Percentiles rank a stretch among this genome's conserved stretches.
These are phyloP conservation scores for Ochropleura leucogaster DNA, from an alignment of 2,888 invertebrate genomes.

Conservation along the genomic window DNA sequence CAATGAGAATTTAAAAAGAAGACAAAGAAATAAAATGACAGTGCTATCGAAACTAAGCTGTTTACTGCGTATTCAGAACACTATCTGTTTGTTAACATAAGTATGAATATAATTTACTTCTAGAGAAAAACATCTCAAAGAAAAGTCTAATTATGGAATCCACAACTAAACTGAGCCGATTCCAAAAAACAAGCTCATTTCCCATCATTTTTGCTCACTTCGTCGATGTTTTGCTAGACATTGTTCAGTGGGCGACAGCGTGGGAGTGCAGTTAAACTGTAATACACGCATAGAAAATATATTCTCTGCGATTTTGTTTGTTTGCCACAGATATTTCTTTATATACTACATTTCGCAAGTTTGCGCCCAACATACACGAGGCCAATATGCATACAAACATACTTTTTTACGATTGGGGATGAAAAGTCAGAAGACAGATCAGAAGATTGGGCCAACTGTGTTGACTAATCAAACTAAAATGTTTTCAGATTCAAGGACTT, in stretches of 20 bases:
- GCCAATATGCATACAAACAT: background rate
- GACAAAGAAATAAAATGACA: background rate
- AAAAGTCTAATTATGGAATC: background rate
- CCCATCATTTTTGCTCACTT: background rate
- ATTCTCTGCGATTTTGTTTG: background rate
- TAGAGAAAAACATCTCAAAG: background rate
- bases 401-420: background rate
- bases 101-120: background rate
- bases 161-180: background rate
- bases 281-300: background rate
- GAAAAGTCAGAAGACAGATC: background rate
- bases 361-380: background rate
- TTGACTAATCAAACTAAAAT: background rate
- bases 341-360: background rate
- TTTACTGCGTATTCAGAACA: background rate
- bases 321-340: background rate
- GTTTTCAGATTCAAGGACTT: background rate
- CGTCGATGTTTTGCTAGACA: background rate
- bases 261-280: slow-evolving; percentile 12
- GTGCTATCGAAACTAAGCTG: background rate
- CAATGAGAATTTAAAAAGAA: background rate
- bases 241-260: slow-evolving; percentile 15
- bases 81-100: background rate
- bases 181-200: background rate
- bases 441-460: background rate